phyloP scores from a whole-genome alignment of 1,140 invertebrate genomes.

The Chlorops oryzae region DNA sequence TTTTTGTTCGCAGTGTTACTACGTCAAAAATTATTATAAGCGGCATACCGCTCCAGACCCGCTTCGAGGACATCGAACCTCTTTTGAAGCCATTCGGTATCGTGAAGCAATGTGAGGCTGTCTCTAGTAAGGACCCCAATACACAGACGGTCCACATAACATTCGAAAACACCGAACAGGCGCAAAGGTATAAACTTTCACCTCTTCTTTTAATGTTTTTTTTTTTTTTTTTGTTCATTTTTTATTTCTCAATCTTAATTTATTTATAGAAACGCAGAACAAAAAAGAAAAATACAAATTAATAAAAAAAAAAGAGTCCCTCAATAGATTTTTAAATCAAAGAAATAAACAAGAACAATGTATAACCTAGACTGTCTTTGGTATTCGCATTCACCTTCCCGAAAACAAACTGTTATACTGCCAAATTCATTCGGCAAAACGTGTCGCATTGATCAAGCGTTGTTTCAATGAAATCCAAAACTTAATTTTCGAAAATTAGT shows the following conservation, averaged over 20 bases:
- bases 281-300: background rate
- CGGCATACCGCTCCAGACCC: slow-evolving; percentile 73
- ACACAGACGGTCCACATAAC: slow-evolving; percentile 75
- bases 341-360: background rate
- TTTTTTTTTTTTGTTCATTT: slow-evolving; percentile 1
- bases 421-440: too few species aligned
- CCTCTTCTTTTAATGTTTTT: background rate
- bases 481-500: too few species aligned
- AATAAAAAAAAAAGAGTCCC: background rate
- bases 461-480: too few species aligned
- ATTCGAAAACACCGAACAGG: slow-evolving; percentile 81
- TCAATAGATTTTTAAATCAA: background rate
- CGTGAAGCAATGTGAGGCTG: slow-evolving; percentile 78
- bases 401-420: too few species aligned
- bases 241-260: background rate
- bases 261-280: too few species aligned
- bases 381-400: too few species aligned
- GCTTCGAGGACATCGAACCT: slow-evolving; percentile 78
- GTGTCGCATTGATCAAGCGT: too few species aligned
- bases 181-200: slow-evolving; percentile 71
- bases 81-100: slow-evolving; percentile 72
- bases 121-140: slow-evolving; percentile 68
- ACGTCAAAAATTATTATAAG: slow-evolving; percentile 78
- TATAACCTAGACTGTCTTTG: too few species aligned
- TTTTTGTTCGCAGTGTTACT: slow-evolving; percentile 56